Evolutionary conservation across 1,140 invertebrate species (phyloP).

Genomic region (Tribolium castaneum): DNA sequence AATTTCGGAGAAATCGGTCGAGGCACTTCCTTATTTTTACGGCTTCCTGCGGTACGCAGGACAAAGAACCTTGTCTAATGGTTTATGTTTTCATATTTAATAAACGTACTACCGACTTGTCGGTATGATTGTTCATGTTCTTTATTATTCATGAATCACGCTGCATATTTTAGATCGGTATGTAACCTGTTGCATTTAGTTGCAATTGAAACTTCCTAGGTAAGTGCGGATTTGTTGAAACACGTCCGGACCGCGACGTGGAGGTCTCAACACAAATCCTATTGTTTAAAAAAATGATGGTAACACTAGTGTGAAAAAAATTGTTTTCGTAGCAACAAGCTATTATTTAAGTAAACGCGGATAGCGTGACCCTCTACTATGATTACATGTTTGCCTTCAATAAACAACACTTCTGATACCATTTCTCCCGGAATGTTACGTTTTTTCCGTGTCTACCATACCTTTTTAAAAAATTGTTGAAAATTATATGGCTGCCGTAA

Average conservation of each 20-base stretch:
- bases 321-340: neutral
- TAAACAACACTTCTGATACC: neutral
- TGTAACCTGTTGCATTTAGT: neutral
- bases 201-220: neutral
- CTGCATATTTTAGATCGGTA: neutral
- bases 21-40: constrained; percentile 7
- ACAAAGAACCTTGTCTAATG: constrained; percentile 10
- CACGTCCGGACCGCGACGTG: neutral
- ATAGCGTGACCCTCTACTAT: neutral
- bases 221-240: neutral
- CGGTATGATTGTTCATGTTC: constrained; percentile 1
- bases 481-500: neutral
- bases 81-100: neutral
- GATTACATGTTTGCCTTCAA: neutral
- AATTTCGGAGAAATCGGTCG: neutral
- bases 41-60: neutral
- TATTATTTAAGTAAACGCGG: neutral
- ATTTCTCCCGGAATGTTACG: neutral
- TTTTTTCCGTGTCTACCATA: neutral
- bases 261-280: neutral
- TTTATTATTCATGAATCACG: neutral
- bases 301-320: neutral
- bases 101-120: neutral
- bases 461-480: neutral
- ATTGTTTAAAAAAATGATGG: neutral